Percentiles rank a stretch among this genome's conserved stretches.
phyloP scores from a whole-genome alignment of 2,888 invertebrate genomes.

The Herminia tarsipennalis region DNA sequence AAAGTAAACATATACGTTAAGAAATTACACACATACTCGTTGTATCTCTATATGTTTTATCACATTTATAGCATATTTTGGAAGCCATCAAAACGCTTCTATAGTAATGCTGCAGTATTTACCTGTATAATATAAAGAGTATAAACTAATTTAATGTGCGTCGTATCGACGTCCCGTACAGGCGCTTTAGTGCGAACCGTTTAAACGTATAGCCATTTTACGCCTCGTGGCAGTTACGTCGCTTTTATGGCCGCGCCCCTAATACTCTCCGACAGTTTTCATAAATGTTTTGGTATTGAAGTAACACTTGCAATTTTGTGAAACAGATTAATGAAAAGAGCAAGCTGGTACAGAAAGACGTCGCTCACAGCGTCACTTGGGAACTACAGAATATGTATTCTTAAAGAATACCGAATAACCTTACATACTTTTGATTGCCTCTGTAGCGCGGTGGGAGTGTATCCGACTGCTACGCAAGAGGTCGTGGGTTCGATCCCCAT shows the following conservation, averaged over 20 bases:
- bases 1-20: too few species aligned
- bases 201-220: slow-evolving; percentile 64
- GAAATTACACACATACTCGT: neutral
- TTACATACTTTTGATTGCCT: too few species aligned
- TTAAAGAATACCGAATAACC: too few species aligned
- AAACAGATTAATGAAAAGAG: neutral
- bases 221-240: slow-evolving; percentile 39
- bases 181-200: slow-evolving; percentile 52
- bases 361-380: too few species aligned
- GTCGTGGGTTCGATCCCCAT: too few species aligned
- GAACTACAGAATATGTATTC: too few species aligned
- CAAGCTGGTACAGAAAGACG: neutral
- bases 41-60: neutral
- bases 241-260: slow-evolving; percentile 43
- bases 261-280: slow-evolving; percentile 41
- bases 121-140: slow-evolving; percentile 15
- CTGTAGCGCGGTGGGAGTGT: too few species aligned
- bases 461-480: too few species aligned
- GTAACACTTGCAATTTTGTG: neutral
- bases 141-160: slow-evolving; percentile 57
- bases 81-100: slow-evolving; percentile 28
- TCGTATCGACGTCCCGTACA: slow-evolving; percentile 42
- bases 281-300: slow-evolving; percentile 21
- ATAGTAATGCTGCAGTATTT: neutral
- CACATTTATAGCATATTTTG: slow-evolving; percentile 17